Percentiles rank a stretch among this genome's conserved stretches.
Evolutionary conservation across 2,113 vertebrate species (phyloP).

Genomic region (Paracanthobrama guichenoti): DNA sequence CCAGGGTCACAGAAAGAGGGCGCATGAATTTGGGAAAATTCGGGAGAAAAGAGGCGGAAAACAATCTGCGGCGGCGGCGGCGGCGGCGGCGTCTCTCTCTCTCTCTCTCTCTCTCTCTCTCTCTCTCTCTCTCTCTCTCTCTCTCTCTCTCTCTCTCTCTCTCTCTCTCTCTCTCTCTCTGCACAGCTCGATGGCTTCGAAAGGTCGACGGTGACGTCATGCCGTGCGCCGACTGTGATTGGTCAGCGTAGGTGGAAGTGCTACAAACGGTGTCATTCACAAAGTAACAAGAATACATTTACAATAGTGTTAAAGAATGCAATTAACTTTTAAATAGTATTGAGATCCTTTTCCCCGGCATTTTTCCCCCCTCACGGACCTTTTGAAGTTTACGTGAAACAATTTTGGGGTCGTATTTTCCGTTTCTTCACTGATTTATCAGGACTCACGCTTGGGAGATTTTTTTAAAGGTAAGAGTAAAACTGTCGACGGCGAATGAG

Average conservation of each 20-base stretch:
- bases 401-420: not conserved
- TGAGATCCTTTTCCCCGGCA: not conserved
- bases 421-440: slow-evolving; percentile 43
- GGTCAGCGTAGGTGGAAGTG: slow-evolving; percentile 43
- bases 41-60: not conserved
- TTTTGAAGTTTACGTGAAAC: slow-evolving; percentile 9
- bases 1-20: slow-evolving; percentile 34
- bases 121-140: not conserved
- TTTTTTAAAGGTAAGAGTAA: slow-evolving; percentile 49
- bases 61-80: slow-evolving; percentile 1
- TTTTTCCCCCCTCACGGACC: not conserved
- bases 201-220: slow-evolving; percentile 54
- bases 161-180: slow-evolving; percentile 5
- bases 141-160: not conserved
- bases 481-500: not conserved
- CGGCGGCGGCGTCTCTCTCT: too few species aligned
- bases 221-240: not conserved
- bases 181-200: slow-evolving; percentile 16
- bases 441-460: slow-evolving; percentile 25
- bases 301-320: slow-evolving; percentile 1
- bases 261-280: slow-evolving; percentile 37
- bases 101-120: slow-evolving; percentile 7
- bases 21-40: not conserved
- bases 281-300: slow-evolving; percentile 26
- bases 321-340: not conserved